Conservation (phyloP, 2,797 vertebrate genomes). For the Cyprinella venusta region DNA sequence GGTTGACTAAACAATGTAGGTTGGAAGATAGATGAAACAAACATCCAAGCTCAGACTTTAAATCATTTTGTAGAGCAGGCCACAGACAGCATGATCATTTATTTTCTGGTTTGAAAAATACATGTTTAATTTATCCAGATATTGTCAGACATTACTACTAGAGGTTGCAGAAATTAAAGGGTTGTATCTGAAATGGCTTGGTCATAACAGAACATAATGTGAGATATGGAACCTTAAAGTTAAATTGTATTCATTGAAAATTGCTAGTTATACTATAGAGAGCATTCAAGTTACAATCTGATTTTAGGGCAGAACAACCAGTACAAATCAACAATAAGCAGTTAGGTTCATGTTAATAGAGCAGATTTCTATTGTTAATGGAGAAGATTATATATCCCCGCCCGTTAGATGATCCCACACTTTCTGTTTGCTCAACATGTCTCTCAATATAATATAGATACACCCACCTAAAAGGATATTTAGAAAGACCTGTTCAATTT, state of each 20-base stretch:
- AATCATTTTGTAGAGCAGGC: neutral
- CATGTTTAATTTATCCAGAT: neutral
- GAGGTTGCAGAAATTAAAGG: neutral
- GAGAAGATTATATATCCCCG: no score
- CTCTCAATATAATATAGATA: no score
- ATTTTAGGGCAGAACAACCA: neutral
- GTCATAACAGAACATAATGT: neutral
- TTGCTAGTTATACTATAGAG: neutral
- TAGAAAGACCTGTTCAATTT: no score
- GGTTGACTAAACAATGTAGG: constrained; percentile 6
- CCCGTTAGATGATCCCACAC: no score
- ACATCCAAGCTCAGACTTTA: constrained; percentile 10
- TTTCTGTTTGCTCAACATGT: no score
- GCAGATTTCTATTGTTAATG: neutral
- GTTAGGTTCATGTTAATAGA: neutral
- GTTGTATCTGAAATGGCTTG: neutral
- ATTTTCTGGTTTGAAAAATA: neutral
- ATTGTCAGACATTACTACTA: neutral
- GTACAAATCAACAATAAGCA: constrained; percentile 5
- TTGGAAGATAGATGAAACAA: constrained; percentile 14
- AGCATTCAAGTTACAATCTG: neutral
- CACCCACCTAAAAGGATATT: no score
- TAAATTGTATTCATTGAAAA: neutral
- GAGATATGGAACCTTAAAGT: neutral
- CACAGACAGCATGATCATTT: neutral